Base-by-base conservation (phyloP, 2,797 vertebrate genomes). In the Distichodus sexfasciatus region DNA sequence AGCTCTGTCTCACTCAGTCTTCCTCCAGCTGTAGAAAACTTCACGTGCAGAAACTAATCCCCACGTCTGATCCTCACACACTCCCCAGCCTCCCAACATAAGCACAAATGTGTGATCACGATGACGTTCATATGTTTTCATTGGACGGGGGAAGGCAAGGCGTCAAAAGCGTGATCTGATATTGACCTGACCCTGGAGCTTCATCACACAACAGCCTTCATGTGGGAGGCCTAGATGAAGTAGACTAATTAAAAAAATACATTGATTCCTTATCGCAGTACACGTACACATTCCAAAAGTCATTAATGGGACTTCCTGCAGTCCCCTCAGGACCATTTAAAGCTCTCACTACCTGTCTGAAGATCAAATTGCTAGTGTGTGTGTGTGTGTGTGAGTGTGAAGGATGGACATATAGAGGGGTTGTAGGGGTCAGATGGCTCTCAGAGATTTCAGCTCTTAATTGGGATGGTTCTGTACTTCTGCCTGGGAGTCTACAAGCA, bases 401-500 rank as follows among this genome's bases (percentile, higher is more conserved):
- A 10, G 12, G 3, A 28, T 41, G n/a, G 3, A 14, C 15, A 43
- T 14, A 26, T 31, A 31, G 9, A 35, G 15, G 15, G 41, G 15
- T 31, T 54, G 24, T 41, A 17, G 14, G n/a, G 17, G 43, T 11
- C 29, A n/a, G 53, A 58, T 14, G 26, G 12, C 35, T 29, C 40
- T 21, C 33, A 21, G 15, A 12, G 26, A 43, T 23, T 46, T 48
- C 29, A 26, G 35, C 38, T 50, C 35, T 48, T 61, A 66, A 70
- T 69, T 73, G 31, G 59, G 40, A 43, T 60, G 54, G 3, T 67
- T 69, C 46, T 74, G 66, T 69, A 11, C 47, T 50, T 15, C 28
- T 46, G 51, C 9, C 12, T 48, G 43, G 24, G 26, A 28, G 29
- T 15, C 53, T 50, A 50, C 36, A 53, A 17, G 47, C 40, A 46